Evolutionary conservation across 2,113 vertebrate species (phyloP).

Genomic region (Hippocampus abdominalis): DNA sequence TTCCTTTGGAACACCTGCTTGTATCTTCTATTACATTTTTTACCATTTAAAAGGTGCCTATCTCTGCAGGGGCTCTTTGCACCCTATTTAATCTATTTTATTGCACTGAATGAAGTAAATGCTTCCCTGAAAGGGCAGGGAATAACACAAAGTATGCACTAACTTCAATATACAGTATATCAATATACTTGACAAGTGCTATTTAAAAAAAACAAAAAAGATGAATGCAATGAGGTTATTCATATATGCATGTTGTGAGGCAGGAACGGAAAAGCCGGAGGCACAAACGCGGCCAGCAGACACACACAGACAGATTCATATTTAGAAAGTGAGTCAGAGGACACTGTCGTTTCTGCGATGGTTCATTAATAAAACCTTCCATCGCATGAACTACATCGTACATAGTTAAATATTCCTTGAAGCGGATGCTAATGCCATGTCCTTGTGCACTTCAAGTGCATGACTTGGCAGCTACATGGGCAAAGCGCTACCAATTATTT

Average conservation of each 20-base stretch:
- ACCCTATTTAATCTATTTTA: background rate
- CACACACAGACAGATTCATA: slow-evolving; percentile 11
- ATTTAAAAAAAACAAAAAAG: background rate
- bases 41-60: background rate
- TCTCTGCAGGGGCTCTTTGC: background rate
- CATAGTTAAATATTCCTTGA: slow-evolving; percentile 19
- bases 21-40: background rate
- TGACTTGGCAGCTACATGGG: background rate
- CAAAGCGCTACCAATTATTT: background rate
- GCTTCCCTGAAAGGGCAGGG: background rate
- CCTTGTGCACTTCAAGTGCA: background rate
- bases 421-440: slow-evolving; percentile 27
- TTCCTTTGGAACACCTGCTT: slow-evolving; percentile 5
- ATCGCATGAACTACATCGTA: background rate
- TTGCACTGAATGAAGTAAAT: background rate
- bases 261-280: background rate
- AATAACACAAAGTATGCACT: background rate
- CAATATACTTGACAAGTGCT: background rate
- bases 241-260: background rate
- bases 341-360: slow-evolving; percentile 37
- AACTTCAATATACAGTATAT: background rate
- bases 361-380: slow-evolving; percentile 40
- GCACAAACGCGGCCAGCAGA: background rate
- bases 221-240: background rate
- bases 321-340: slow-evolving; percentile 22